phyloP scores from a whole-genome alignment of 2,797 vertebrate genomes.

The Pantherophis alleghaniensis region DNA sequence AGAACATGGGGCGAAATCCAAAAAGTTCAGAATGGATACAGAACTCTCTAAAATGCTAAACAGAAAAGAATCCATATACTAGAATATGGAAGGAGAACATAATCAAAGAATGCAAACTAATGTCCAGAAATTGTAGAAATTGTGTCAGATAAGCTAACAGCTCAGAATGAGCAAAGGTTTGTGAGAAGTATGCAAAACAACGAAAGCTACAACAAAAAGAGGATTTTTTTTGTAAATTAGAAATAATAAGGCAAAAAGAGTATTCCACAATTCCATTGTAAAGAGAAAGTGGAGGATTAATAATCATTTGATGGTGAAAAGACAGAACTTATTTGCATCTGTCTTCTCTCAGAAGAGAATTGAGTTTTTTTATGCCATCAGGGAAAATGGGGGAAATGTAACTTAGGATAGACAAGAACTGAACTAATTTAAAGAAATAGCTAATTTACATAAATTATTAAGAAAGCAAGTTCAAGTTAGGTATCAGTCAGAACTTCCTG shows the following conservation, averaged over 20 bases:
- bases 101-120: not conserved
- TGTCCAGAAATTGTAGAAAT: not conserved
- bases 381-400: not conserved
- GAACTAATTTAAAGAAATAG: not conserved
- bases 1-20: not conserved
- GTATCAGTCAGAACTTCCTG: not conserved
- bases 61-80: not conserved
- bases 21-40: not conserved
- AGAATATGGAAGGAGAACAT: not conserved
- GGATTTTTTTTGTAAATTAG: not conserved
- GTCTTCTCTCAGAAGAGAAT: not conserved
- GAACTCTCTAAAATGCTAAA: not conserved
- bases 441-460: not conserved
- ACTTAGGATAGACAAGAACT: not conserved
- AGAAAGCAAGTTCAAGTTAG: not conserved
- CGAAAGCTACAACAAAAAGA: not conserved
- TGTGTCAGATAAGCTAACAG: not conserved
- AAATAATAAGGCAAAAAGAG: not conserved
- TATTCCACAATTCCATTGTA: not conserved
- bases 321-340: not conserved
- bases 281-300: not conserved
- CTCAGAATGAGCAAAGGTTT: not conserved
- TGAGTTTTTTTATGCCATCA: not conserved
- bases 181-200: not conserved
- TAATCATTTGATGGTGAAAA: not conserved